Conservation (phyloP, 2,888 invertebrate species). For the Deilephila porcellus region DNA sequence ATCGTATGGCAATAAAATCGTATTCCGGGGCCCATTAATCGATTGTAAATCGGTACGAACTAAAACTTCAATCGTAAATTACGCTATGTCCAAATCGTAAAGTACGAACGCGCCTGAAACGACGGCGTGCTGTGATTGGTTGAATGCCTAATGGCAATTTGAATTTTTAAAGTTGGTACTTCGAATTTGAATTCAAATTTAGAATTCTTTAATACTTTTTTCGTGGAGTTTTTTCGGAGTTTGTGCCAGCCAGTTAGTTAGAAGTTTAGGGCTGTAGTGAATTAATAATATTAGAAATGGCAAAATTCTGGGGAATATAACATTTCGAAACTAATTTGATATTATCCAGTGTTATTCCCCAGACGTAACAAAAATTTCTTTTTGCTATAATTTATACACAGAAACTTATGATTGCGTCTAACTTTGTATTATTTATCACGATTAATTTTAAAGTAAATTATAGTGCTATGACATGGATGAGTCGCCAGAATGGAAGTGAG, state of each 20-base stretch:
- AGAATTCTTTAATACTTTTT: conserved; percentile 34
- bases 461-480: too few relatives aligned
- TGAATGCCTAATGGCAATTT: conserved; percentile 47
- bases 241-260: not conserved
- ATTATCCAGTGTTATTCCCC: too few relatives aligned
- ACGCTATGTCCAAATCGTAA: conserved; percentile 58
- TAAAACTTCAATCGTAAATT: conserved; percentile 64
- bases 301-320: too few relatives aligned
- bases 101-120: conserved; percentile 41
- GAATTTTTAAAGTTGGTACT: conserved; percentile 40
- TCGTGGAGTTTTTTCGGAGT: not conserved
- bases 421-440: too few relatives aligned
- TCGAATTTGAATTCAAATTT: conserved; percentile 39
- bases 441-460: too few relatives aligned
- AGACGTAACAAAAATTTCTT: too few relatives aligned
- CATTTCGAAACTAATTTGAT: too few relatives aligned
- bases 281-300: too few relatives aligned
- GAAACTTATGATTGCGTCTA: too few relatives aligned
- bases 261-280: not conserved
- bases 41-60: conserved; percentile 60
- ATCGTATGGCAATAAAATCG: conserved; percentile 33
- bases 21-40: conserved; percentile 51
- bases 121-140: conserved; percentile 51
- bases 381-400: too few relatives aligned
- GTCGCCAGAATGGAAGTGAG: too few relatives aligned